Conservation (phyloP, 2,888 invertebrate genomes). For the Scaptomyza flava region DNA sequence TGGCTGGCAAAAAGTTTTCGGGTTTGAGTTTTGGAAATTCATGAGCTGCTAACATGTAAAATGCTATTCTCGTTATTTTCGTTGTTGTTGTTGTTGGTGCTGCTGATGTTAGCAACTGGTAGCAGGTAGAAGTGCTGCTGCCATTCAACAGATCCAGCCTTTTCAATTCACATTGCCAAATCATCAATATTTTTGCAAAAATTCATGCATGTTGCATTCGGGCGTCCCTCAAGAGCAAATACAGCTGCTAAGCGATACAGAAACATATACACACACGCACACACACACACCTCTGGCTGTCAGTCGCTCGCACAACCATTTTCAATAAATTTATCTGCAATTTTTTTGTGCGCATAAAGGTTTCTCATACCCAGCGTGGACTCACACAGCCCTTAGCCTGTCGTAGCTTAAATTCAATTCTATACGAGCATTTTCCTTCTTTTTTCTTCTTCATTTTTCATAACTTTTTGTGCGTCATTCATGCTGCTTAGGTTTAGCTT, state of each 20-base stretch:
- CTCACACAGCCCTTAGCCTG: constrained; percentile 35
- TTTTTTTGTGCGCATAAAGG: constrained; percentile 54
- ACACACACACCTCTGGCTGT: constrained; percentile 5
- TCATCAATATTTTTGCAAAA: constrained; percentile 72
- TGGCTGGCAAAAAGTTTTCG: constrained; percentile 27
- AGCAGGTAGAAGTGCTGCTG: constrained; percentile 25
- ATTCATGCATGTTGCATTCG: constrained; percentile 57
- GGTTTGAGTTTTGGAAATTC: constrained; percentile 28
- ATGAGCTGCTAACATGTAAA: constrained; percentile 54
- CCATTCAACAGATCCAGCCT: constrained; percentile 66
- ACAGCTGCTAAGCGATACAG: constrained; percentile 22
- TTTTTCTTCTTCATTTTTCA: constrained; percentile 2
- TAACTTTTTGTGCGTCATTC: constrained; percentile 42
- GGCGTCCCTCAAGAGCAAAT: constrained; percentile 21
- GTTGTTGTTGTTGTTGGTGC: constrained; percentile 4
- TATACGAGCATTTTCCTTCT: neutral
- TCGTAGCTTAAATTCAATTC: constrained; percentile 53
- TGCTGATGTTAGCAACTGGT: constrained; percentile 29
- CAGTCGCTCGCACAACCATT: constrained; percentile 62
- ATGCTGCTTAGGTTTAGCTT: constrained; percentile 42
- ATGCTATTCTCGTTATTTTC: constrained; percentile 33
- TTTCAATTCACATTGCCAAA: constrained; percentile 74
- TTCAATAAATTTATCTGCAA: constrained; percentile 78
- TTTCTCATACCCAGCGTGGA: constrained; percentile 52
- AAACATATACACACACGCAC: constrained; percentile 8